Base-by-base conservation (phyloP, 2,113 vertebrate genomes). In the Irena cyanogastra region DNA sequence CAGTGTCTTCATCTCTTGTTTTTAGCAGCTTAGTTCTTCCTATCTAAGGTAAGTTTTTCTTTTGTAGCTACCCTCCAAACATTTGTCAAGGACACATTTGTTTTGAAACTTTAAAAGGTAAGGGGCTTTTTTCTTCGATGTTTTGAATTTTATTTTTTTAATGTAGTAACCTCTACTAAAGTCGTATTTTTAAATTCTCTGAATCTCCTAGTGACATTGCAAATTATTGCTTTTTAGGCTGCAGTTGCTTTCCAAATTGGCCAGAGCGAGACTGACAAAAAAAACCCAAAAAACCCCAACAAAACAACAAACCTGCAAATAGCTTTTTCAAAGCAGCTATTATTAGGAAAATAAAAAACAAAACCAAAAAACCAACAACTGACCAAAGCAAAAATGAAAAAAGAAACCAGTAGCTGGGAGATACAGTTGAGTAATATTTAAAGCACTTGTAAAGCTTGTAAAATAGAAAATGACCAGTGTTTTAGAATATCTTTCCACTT, bases 61-160 rank as follows among this genome's bases (percentile, higher is more conserved):
- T 85, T 87, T 83, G 39, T 66, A 91, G 53, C 30, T 82, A 72
- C 21, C 56, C 61, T 93, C 37, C 45, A 54, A 4, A 1, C 23
- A 42, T 84, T 80, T 96, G 23, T 84, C 89, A 97, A 97, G 92
- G 89, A 95, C 83, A 75, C 19, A 17, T 86, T 89, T 95, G 57
- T 70, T 90, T 61, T 74, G 42, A 68, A 89, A 89, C 66, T 74
- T 92, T 30, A 80, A 92, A 95, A 93, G 77, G 12, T 63, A 92
- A 94, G 30, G 28, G 41, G 33, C 13, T 63, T 64, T 94, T 86
- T 88, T 44, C 37, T 93, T 93, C 47, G 60, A 15, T 3, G 3
- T 47, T 80, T 72, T 54, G 35, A 4, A 33, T 75, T 16, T 19
- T 26, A 18, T 24, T 52, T 41, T 88, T 88, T 90, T 23, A 1